These are phyloP conservation scores for Danio kyathit DNA, from an alignment of 2,797 vertebrate species.

Conservation along the genomic window DNA sequence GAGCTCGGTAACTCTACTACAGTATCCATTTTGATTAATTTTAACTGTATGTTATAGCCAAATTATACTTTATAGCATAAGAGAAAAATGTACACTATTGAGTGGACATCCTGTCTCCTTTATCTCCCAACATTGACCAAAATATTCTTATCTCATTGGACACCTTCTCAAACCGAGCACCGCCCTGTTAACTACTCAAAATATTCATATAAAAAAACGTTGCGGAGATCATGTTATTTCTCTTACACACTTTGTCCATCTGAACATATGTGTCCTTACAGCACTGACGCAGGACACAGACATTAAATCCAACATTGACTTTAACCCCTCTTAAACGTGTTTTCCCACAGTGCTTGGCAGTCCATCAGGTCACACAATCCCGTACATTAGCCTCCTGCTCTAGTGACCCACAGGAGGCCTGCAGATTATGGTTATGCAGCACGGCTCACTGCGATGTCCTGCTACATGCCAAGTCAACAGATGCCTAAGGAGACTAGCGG, in stretches of 20 bases:
- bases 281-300: background rate
- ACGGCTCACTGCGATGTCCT: slow-evolving; percentile 1
- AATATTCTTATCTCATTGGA: slow-evolving; percentile 47
- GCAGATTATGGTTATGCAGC: background rate
- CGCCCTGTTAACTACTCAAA: slow-evolving; percentile 52
- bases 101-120: background rate
- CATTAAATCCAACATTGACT: slow-evolving; percentile 10
- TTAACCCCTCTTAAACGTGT: slow-evolving; percentile 1
- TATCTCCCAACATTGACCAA: background rate
- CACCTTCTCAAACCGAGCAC: slow-evolving; percentile 40
- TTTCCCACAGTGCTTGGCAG: slow-evolving; percentile 48
- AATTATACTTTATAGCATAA: background rate
- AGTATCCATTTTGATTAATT: too few relatives aligned
- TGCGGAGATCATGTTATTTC: background rate
- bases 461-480: slow-evolving; percentile 52
- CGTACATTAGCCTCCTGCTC: slow-evolving; percentile 38
- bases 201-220: slow-evolving; percentile 35
- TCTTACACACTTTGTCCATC: slow-evolving; percentile 7
- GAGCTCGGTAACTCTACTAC: too few relatives aligned
- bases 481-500: slow-evolving; percentile 56
- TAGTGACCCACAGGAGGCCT: slow-evolving; percentile 45
- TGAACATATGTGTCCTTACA: background rate
- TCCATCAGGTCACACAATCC: slow-evolving; percentile 35
- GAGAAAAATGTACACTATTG: background rate
- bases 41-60: background rate